Evolutionary conservation across 64 coral and sea anemone genomes (phyloP).

Genomic region (Dendrophyllia cribrosa): DNA sequence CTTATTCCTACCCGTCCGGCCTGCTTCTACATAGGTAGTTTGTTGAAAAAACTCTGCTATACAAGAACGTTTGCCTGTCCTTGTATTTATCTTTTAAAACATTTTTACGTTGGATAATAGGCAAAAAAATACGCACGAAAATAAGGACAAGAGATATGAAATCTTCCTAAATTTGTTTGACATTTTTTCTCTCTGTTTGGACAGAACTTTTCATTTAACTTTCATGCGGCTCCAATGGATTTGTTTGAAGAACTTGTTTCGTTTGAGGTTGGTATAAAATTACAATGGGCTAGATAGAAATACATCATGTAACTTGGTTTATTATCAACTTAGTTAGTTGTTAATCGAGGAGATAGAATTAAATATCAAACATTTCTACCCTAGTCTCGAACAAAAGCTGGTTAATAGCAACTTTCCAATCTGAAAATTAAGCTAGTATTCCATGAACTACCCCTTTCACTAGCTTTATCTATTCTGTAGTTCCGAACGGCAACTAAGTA

Average conservation of each 20-base stretch:
- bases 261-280: slow-evolving; percentile 38
- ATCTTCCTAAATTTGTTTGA: not conserved
- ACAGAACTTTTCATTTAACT: slow-evolving; percentile 67
- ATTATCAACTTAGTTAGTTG: not conserved
- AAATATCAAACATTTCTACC: not conserved
- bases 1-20: no score
- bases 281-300: not conserved
- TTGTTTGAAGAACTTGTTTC: slow-evolving; percentile 67
- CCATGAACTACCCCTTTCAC: no score
- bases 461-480: no score
- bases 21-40: no score
- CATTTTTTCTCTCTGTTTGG: not conserved
- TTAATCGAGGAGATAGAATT: not conserved
- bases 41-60: no score
- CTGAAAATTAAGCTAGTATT: no score
- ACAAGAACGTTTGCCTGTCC: no score
- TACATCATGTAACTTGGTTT: not conserved
- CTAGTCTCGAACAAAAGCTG: not conserved
- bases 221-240: slow-evolving; percentile 56
- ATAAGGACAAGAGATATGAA: no score
- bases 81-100: no score
- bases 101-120: not conserved
- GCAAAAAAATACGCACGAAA: not conserved
- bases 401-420: no score
- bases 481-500: no score